Percentiles rank a stretch among this genome's conserved stretches.
Evolutionary conservation across 1,140 invertebrate species (phyloP).

Genomic region (Drosophila kanapiae): DNA sequence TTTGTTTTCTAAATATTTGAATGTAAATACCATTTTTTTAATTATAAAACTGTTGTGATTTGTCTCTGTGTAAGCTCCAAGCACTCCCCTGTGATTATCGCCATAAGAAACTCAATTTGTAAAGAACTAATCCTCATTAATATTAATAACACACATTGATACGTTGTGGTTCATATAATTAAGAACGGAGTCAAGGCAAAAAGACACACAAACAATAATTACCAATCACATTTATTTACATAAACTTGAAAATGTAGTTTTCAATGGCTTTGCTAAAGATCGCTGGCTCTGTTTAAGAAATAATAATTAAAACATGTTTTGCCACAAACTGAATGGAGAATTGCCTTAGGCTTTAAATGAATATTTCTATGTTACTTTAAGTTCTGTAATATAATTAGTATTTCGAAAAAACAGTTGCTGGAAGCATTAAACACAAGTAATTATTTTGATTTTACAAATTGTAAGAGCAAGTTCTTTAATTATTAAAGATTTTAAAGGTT

Average conservation of each 20-base stretch:
- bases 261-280: too few relatives aligned
- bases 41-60: too few relatives aligned
- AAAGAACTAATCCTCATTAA: slow-evolving; percentile 1
- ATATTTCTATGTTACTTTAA: neutral
- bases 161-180: slow-evolving; percentile 11
- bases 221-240: slow-evolving; percentile 6
- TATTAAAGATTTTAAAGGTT: too few relatives aligned
- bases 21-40: too few relatives aligned
- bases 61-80: neutral
- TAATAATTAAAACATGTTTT: slow-evolving; percentile 18
- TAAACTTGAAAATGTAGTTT: slow-evolving; percentile 9
- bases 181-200: slow-evolving; percentile 15
- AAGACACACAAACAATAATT: neutral
- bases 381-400: neutral
- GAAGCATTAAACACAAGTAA: too few relatives aligned
- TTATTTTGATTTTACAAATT: neutral
- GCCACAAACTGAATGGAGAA: neutral
- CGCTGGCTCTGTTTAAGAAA: too few relatives aligned
- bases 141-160: slow-evolving; percentile 2
- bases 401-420: neutral
- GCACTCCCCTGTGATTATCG: neutral
- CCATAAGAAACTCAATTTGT: slow-evolving; percentile 1
- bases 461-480: neutral
- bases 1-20: too few relatives aligned
- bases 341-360: neutral